Evolutionary conservation across 2,797 vertebrate species (phyloP).

Genomic region (Acrossocheilus wenchowensis): DNA sequence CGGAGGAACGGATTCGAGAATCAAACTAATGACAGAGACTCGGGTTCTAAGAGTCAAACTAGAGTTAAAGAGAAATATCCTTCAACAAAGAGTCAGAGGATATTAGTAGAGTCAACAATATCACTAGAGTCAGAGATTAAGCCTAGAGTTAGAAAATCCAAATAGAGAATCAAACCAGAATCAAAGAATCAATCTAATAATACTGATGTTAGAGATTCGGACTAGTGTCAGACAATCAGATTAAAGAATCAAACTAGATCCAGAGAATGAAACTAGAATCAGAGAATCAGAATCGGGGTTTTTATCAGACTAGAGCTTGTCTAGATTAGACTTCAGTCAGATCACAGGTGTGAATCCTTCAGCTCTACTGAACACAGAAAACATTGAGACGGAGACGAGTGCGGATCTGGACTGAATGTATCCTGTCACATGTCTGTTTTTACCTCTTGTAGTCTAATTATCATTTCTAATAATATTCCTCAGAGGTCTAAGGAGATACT

Average conservation of each 20-base stretch:
- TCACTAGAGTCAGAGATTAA: background rate
- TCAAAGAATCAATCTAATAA: too few species aligned
- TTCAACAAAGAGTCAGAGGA: too few species aligned
- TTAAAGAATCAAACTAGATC: background rate
- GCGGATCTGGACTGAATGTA: background rate
- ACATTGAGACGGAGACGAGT: background rate
- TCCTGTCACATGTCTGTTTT: background rate
- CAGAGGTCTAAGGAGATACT: slow-evolving; percentile 17
- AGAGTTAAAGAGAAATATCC: too few species aligned
- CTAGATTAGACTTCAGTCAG: background rate
- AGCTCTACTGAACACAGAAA: background rate
- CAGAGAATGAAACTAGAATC: background rate
- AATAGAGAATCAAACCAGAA: background rate
- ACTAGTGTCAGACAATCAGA: too few species aligned
- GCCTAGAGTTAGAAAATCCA: too few species aligned
- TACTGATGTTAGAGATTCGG: too few species aligned
- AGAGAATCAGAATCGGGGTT: background rate
- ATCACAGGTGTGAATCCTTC: background rate
- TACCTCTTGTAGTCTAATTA: slow-evolving; percentile 22
- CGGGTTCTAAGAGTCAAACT: too few species aligned
- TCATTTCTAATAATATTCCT: slow-evolving; percentile 25
- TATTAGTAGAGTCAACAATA: background rate
- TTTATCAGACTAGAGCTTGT: too few species aligned
- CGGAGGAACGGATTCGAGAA: background rate
- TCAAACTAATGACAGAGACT: background rate